Conservation (phyloP, 2,797 vertebrate species). For the Petrocephalus sullivani region DNA sequence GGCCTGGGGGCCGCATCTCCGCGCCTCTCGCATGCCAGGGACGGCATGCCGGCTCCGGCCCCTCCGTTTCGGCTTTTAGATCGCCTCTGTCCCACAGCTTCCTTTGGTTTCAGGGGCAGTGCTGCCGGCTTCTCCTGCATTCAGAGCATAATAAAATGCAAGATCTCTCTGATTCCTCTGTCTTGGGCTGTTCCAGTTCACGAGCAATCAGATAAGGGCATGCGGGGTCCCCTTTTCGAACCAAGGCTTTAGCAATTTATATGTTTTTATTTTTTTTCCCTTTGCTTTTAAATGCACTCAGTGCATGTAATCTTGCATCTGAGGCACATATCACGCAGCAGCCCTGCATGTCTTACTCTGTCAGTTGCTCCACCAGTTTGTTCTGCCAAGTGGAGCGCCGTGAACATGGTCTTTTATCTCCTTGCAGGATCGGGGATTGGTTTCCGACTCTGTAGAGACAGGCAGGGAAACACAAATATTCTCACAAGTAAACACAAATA, state of each 20-base stretch:
- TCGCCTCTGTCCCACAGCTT: not conserved
- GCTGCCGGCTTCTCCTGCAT: not conserved
- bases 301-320: not conserved
- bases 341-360: not conserved
- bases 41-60: not conserved
- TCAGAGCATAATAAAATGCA: not conserved
- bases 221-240: not conserved
- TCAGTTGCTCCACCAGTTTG: not conserved
- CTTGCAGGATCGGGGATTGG: constrained; percentile 54
- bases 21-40: not conserved
- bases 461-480: constrained; percentile 40
- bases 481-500: constrained; percentile 15
- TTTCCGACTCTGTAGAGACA: constrained; percentile 47
- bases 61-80: not conserved
- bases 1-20: not conserved
- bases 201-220: not conserved
- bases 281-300: not conserved
- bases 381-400: constrained; percentile 19
- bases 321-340: not conserved
- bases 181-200: not conserved
- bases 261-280: not conserved
- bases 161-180: not conserved
- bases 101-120: not conserved
- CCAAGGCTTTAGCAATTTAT: not conserved
- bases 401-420: constrained; percentile 44